Conservation (phyloP, 2,888 invertebrate species). For the Drosophila putrida region DNA sequence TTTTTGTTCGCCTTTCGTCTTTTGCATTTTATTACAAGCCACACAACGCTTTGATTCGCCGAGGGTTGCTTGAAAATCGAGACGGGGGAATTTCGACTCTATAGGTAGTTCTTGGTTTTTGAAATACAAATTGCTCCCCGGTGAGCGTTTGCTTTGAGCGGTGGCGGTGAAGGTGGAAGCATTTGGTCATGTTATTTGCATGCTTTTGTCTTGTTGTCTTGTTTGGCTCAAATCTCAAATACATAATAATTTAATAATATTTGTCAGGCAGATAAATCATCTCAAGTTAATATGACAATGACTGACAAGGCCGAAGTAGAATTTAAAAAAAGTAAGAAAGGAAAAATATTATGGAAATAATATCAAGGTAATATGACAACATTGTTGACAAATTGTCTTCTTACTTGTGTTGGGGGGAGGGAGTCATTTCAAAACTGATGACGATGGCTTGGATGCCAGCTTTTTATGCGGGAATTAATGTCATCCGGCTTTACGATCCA, state of each 20-base stretch:
- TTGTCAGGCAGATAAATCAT: conserved; percentile 83
- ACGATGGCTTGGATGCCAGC: conserved; percentile 11
- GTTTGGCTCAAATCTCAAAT: conserved; percentile 46
- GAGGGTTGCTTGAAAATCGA: conserved; percentile 41
- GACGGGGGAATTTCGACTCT: conserved; percentile 11
- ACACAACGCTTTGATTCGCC: conserved; percentile 59
- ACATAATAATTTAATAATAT: conserved; percentile 83
- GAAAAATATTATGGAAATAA: conserved; percentile 8
- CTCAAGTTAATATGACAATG: conserved; percentile 81
- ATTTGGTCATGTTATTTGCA: conserved; percentile 73
- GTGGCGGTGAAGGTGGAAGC: conserved; percentile 32
- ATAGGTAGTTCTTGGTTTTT: conserved; percentile 49
- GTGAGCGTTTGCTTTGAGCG: conserved; percentile 60
- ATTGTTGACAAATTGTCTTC: conserved; percentile 74
- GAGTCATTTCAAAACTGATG: conserved; percentile 1
- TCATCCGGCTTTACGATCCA: conserved; percentile 69
- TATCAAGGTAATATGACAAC: conserved; percentile 79
- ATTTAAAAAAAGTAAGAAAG: conserved; percentile 22
- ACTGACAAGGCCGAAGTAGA: conserved; percentile 53
- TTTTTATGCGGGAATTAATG: conserved; percentile 66
- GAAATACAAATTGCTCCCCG: conserved; percentile 75
- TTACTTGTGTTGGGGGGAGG: conserved; percentile 7
- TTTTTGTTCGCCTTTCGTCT: conserved; percentile 27
- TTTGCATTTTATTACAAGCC: conserved; percentile 75
- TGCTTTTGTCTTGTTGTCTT: conserved; percentile 45